Percentiles rank a stretch among this genome's conserved stretches.
These are phyloP conservation scores for Steatornis caripensis DNA, from an alignment of 2,113 vertebrate species.

Conservation along the genomic window DNA sequence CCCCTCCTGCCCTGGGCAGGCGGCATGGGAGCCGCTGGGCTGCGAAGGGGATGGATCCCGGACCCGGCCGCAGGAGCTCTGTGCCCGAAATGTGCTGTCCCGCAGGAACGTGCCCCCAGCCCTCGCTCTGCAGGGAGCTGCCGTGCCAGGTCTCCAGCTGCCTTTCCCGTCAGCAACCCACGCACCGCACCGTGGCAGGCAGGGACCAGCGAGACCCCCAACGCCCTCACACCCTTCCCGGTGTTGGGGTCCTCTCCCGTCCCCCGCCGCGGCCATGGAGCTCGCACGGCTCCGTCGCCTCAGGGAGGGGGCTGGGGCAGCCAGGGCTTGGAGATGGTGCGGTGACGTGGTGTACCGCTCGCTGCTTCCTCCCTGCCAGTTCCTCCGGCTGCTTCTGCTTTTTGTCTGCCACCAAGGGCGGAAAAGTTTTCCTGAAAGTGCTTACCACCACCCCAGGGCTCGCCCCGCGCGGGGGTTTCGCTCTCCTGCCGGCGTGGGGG, in stretches of 20 bases:
- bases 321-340: no score
- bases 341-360: rapidly evolving
- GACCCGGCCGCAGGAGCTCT: rapidly evolving
- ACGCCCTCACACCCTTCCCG: rapidly evolving
- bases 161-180: neutral
- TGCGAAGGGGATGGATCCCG: neutral
- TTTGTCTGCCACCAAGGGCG: rapidly evolving
- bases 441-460: rapidly evolving
- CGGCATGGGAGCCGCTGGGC: neutral
- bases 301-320: no score
- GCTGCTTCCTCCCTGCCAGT: neutral
- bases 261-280: rapidly evolving
- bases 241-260: neutral
- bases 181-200: rapidly evolving
- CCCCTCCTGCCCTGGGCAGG: neutral
- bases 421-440: neutral
- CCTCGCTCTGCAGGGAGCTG: neutral
- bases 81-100: neutral
- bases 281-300: rapidly evolving
- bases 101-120: neutral
- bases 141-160: neutral
- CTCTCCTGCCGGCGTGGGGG: rapidly evolving
- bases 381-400: neutral
- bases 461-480: rapidly evolving
- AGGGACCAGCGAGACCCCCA: neutral